phyloP scores from a whole-genome alignment of 2,797 vertebrate genomes.

The Percopsis omiscomaycus region DNA sequence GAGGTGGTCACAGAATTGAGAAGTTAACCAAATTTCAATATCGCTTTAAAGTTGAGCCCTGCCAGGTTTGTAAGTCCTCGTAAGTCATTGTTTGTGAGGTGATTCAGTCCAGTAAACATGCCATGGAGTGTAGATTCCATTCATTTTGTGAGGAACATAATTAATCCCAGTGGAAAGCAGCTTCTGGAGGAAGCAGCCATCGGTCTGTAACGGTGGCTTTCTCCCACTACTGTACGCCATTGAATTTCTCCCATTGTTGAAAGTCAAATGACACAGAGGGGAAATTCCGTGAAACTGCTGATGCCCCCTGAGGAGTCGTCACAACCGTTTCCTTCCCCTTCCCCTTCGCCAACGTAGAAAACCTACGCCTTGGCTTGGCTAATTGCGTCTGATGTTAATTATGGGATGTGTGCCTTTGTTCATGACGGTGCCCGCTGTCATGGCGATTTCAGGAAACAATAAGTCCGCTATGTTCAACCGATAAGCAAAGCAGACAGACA shows the following conservation, averaged over 20 bases:
- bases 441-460: constrained; percentile 65
- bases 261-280: constrained; percentile 41
- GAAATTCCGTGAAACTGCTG: constrained; percentile 53
- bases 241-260: constrained; percentile 57
- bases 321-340: constrained; percentile 52
- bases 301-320: constrained; percentile 67
- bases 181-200: constrained; percentile 58
- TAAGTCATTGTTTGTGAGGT: background rate
- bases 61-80: background rate
- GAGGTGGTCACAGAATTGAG: too few species aligned
- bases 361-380: constrained; percentile 45
- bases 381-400: constrained; percentile 68
- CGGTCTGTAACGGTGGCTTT: constrained; percentile 42
- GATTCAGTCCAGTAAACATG: background rate
- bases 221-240: constrained; percentile 40
- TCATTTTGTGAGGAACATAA: constrained; percentile 34
- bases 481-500: constrained; percentile 51
- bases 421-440: constrained; percentile 53
- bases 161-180: constrained; percentile 37
- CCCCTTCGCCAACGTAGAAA: constrained; percentile 32
- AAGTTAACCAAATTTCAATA: background rate
- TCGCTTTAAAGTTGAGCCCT: background rate
- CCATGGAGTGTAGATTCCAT: background rate
- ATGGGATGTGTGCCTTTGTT: constrained; percentile 65
- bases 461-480: constrained; percentile 46